Evolutionary conservation across 2,888 invertebrate genomes (phyloP).

Genomic region (Falcaria lacertinaria): DNA sequence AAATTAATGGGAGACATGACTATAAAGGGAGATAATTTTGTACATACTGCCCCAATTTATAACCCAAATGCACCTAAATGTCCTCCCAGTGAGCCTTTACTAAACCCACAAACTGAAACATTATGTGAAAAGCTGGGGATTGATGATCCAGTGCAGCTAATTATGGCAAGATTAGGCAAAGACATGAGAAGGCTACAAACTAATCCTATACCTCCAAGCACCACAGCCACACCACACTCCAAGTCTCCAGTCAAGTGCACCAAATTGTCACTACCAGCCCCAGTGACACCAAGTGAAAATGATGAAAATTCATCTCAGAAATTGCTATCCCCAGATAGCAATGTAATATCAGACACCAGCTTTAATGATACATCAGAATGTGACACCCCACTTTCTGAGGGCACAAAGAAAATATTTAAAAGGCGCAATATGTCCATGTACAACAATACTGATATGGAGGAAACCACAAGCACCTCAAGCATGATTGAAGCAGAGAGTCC

Average conservation of each 20-base stretch:
- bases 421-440: conserved; percentile 68
- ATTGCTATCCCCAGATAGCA: conserved; percentile 27
- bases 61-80: conserved; percentile 53
- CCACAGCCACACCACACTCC: too few species aligned
- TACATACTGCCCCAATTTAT: conserved; percentile 84
- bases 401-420: conserved; percentile 59
- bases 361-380: conserved; percentile 35
- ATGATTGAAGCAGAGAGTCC: conserved; percentile 18
- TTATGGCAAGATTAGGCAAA: conserved; percentile 75
- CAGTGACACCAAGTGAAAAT: conserved; percentile 52
- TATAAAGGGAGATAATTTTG: conserved; percentile 88
- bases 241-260: conserved; percentile 44
- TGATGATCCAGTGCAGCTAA: conserved; percentile 88
- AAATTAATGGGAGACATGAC: conserved; percentile 82
- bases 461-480: conserved; percentile 37
- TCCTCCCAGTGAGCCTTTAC: conserved; percentile 69
- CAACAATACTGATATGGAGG: conserved; percentile 46
- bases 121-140: conserved; percentile 86
- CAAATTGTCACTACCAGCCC: conserved; percentile 60
- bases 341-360: conserved; percentile 34
- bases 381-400: conserved; percentile 42
- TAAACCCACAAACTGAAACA: conserved; percentile 84
- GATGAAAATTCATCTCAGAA: conserved; percentile 27
- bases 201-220: conserved; percentile 7
- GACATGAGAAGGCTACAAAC: conserved; percentile 43